phyloP scores from a whole-genome alignment of 2,797 vertebrate genomes.

The Austrolebias charrua region DNA sequence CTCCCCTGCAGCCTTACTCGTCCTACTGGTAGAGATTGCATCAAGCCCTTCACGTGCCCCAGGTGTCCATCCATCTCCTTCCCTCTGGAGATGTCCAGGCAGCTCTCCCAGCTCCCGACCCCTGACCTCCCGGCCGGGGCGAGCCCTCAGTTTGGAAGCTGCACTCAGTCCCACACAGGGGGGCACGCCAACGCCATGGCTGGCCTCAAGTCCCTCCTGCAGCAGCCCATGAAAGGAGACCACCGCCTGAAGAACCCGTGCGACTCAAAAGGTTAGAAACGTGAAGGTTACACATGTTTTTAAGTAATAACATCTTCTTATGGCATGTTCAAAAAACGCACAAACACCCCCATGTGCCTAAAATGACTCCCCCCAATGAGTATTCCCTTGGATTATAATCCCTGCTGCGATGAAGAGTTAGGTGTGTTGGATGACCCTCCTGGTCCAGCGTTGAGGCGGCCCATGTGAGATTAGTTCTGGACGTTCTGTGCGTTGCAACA shows the following conservation, averaged over 20 bases:
- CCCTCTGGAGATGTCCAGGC: conserved; percentile 80
- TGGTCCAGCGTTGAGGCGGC: neutral
- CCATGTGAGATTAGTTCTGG: conserved; percentile 48
- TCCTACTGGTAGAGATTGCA: conserved; percentile 60
- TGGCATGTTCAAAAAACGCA: neutral
- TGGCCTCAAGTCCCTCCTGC: conserved; percentile 87
- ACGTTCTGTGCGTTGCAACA: conserved; percentile 55
- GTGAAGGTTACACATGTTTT: no score
- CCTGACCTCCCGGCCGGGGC: conserved; percentile 82
- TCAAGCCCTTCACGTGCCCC: conserved; percentile 58
- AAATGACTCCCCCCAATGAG: neutral
- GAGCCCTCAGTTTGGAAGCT: conserved; percentile 82
- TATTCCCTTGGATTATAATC: conserved; percentile 56
- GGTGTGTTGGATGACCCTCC: neutral
- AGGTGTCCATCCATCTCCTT: conserved; percentile 58
- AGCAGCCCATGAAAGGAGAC: conserved; percentile 87
- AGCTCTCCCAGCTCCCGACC: conserved; percentile 80
- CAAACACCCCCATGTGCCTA: conserved; percentile 20
- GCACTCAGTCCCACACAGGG: conserved; percentile 74
- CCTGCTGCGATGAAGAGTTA: conserved; percentile 33
- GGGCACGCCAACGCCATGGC: conserved; percentile 81
- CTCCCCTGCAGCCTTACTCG: conserved; percentile 49
- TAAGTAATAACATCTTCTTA: no score
- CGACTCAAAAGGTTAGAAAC: conserved; percentile 76
- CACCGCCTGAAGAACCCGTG: conserved; percentile 79